Evolutionary conservation across 1,140 invertebrate genomes (phyloP).

Genomic region (Drosophila paulistorum): DNA sequence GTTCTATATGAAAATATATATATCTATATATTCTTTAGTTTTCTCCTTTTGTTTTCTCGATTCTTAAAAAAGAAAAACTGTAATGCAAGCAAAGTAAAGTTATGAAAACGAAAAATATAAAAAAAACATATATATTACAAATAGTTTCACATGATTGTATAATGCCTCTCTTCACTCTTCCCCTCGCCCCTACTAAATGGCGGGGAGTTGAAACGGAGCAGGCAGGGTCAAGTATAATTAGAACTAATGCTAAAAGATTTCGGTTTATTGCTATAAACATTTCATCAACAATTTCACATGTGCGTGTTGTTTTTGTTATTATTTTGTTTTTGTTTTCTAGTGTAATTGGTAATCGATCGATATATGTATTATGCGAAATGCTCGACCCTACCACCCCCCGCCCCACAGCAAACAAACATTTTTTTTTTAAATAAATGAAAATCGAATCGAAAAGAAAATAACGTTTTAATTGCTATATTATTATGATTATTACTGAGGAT

Average conservation of each 20-base stretch:
- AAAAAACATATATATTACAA: not conserved
- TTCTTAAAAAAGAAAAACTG: not conserved
- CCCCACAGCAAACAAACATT: not conserved
- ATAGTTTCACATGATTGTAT: not conserved
- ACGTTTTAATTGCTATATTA: slow-evolving; percentile 28
- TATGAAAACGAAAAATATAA: not conserved
- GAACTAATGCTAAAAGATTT: not conserved
- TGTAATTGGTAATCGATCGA: not conserved
- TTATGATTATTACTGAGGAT: slow-evolving; percentile 29
- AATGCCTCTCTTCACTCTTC: too few relatives aligned
- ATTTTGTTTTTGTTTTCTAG: not conserved
- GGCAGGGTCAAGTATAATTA: not conserved
- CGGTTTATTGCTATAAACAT: not conserved
- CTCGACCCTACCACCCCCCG: not conserved
- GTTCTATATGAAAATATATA: not conserved
- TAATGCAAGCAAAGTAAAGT: not conserved
- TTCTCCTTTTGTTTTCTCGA: not conserved
- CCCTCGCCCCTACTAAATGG: too few relatives aligned
- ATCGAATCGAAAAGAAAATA: not conserved
- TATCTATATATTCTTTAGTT: not conserved
- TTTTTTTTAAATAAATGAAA: not conserved
- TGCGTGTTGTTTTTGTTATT: not conserved
- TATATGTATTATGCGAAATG: not conserved
- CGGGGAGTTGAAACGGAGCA: too few relatives aligned
- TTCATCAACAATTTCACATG: not conserved